Percentiles rank a stretch among this genome's conserved stretches.
phyloP scores from a whole-genome alignment of 2,797 vertebrate genomes.

The Nannoperca australis region DNA sequence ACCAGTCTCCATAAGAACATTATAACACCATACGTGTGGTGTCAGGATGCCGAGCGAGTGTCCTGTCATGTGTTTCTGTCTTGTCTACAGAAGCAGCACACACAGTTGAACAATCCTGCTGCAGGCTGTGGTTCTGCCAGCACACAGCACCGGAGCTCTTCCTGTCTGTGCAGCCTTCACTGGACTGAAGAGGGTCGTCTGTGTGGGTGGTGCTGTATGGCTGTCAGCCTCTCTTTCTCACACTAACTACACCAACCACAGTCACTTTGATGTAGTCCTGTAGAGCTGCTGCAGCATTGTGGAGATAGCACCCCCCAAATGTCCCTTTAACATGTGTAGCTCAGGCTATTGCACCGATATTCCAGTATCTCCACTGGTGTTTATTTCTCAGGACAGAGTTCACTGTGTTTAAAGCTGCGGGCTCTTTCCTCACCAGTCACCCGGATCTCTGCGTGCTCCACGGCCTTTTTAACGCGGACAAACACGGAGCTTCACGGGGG shows the following conservation, averaged over 20 bases:
- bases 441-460: constrained; percentile 3
- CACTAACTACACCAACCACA: constrained; percentile 1
- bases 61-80: neutral
- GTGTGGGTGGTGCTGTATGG: constrained; percentile 49
- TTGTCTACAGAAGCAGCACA: no score
- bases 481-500: neutral
- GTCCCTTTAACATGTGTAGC: neutral
- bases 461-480: constrained; percentile 11
- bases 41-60: rapidly evolving
- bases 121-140: constrained; percentile 26
- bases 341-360: neutral
- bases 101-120: constrained; percentile 16
- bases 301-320: neutral
- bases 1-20: neutral
- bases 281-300: neutral
- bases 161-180: constrained; percentile 57
- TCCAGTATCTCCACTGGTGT: neutral
- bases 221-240: constrained; percentile 32
- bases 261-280: neutral
- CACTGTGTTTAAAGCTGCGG: neutral
- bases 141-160: constrained; percentile 51
- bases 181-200: constrained; percentile 39
- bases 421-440: constrained; percentile 1
- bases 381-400: neutral
- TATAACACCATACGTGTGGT: no score